Percentiles rank a stretch among this genome's conserved stretches.
phyloP scores from a whole-genome alignment of 1,140 invertebrate species.

The Propsilocerus akamusi region DNA sequence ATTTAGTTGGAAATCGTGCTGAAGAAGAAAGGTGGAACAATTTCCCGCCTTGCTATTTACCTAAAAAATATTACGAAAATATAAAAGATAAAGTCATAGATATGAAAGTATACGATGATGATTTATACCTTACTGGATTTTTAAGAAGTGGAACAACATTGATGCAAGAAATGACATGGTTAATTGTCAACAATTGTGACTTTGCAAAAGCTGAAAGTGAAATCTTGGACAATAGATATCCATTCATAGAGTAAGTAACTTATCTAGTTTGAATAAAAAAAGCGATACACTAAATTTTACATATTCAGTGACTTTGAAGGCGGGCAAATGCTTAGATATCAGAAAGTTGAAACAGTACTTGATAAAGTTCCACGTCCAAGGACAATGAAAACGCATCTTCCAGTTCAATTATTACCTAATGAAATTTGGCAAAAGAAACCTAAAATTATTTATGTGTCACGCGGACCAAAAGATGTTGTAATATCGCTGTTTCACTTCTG shows the following conservation, averaged over 20 bases:
- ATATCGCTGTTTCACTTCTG: conserved; percentile 72
- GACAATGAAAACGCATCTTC: conserved; percentile 52
- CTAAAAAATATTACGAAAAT: no score
- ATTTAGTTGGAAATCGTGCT: no score
- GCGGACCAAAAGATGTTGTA: conserved; percentile 64
- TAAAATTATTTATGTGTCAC: conserved; percentile 59
- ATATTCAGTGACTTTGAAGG: not conserved
- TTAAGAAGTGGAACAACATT: conserved; percentile 40
- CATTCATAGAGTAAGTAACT: conserved; percentile 25
- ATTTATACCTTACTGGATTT: conserved; percentile 30
- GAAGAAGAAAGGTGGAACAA: no score
- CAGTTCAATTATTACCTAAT: conserved; percentile 39
- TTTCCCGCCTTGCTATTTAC: no score
- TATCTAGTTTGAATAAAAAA: no score
- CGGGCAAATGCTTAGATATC: not conserved
- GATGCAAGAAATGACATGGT: conserved; percentile 48
- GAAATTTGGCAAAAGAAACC: conserved; percentile 30
- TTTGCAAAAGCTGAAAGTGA: conserved; percentile 23
- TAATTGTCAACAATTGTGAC: conserved; percentile 38
- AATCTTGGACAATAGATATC: conserved; percentile 17
- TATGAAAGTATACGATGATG: conserved; percentile 27
- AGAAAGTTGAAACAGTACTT: conserved; percentile 26
- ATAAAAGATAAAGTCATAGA: no score
- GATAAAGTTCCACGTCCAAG: conserved; percentile 28
- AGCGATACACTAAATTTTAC: no score